Evolutionary conservation across 2,888 invertebrate genomes (phyloP), one percentile per base, ranked within the genome.

Genomic region (Eristalinus sepulchralis): DNA sequence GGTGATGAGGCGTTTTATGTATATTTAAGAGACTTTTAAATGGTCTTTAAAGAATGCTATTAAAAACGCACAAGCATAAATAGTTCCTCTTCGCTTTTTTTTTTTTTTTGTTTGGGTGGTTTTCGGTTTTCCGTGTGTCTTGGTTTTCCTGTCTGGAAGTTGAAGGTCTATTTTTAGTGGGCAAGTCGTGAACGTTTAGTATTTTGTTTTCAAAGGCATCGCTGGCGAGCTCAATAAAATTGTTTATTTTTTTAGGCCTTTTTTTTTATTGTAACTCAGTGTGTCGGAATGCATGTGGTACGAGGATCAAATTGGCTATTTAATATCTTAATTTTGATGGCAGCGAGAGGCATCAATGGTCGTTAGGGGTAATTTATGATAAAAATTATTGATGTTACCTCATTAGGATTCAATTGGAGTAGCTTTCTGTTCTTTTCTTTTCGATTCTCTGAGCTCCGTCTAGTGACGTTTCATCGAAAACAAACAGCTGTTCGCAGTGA

Each of bases 11-110:
- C 66, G 67, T 81, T 85, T 81, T 62, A 84, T 80, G 76, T 72
- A 36, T 72, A 68, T 77, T 85, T 81, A 77, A 81, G 76, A 84
- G 80, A 80, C 76, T 76, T 80, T 80, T 76, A 68, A 85, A 81
- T 64, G 67, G 60, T 36, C 60, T 80, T 81, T 81, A 85, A 72
- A 72, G 71, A 81, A 67, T 27, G 57, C 71, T 59, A 73, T 85
- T 77, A 72, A 72, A 64, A 76, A 71, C 71, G 71, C 60, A 67
- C 80, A 72, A 55, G 53, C 63, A 59, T 80, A 80, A 60, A 66
- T 64, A 64, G 70, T 68, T 76, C 47, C 11, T 27, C 13, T n/a
- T 47, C 63, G 1, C 36, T 53, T 63, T 4, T 39, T 59, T 22
- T 72, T 17, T 72, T 31, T 62, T 2, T 2, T 8, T 33, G 60